Evolutionary conservation across 2,797 vertebrate genomes (phyloP).

Genomic region (Clarias platycephalus): DNA sequence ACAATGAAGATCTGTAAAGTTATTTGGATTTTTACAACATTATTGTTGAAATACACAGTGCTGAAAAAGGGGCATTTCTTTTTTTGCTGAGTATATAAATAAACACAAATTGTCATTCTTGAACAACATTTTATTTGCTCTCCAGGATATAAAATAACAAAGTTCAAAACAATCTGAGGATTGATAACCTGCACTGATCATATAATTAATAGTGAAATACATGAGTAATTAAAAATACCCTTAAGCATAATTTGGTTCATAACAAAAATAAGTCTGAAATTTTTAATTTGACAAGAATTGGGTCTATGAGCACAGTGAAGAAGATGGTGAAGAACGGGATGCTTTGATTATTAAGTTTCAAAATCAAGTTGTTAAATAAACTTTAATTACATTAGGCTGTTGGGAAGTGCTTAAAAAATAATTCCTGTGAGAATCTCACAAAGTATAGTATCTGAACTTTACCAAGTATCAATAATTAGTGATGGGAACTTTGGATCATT

Average conservation of each 20-base stretch:
- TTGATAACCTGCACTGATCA: background rate
- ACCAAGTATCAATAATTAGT: background rate
- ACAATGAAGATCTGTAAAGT: no score
- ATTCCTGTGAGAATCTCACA: background rate
- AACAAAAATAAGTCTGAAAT: background rate
- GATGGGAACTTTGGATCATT: no score
- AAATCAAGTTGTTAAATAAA: background rate
- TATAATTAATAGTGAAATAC: background rate
- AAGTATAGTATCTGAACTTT: background rate
- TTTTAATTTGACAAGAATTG: background rate
- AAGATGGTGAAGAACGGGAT: background rate
- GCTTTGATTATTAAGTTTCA: background rate
- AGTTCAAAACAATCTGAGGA: background rate
- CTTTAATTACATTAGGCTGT: background rate
- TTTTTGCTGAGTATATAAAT: no score
- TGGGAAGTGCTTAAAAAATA: background rate
- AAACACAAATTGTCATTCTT: no score
- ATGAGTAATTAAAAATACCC: background rate
- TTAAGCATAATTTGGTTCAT: background rate
- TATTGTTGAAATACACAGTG: no score
- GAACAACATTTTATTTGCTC: background rate
- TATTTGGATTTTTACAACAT: no score
- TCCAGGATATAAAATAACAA: background rate
- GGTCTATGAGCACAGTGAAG: background rate
- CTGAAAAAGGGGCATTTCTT: no score